Evolutionary conservation across 2,888 invertebrate genomes (phyloP), one percentile per base, ranked within the genome.

Genomic region (Odontomyia ornata): DNA sequence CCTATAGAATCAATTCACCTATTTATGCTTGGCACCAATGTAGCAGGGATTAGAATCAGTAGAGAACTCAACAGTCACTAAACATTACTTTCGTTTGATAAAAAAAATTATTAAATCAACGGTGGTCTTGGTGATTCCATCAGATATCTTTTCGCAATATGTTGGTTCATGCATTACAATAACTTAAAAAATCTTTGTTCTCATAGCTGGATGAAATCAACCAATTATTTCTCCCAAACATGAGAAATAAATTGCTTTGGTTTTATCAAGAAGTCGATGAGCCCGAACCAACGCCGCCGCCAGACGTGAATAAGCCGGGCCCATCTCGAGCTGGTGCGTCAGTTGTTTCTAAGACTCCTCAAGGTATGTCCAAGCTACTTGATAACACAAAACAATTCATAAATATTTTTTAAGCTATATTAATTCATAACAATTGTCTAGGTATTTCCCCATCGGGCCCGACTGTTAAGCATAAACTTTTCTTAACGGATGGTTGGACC

Each of bases 211-310:
- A 95, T 85, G 95, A 95, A 85, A 95, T 96, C 83, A 95, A 95
- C 86, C 93, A 94, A 84, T 88, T 96, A 0, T 95, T 95, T 84
- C 88, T 95, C 30, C 95, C 95, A 0, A 93, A 95, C 83, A 93
- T 94, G 92, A 91, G 93, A 82, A 93, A 93, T 81, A 95, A 95
- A 82, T 89, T 96, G 36, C 89, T 96, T 81, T 95, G 95, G 95
- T 96, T 94, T 85, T 95, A 95, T 84, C 96, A 96, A 87, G 95
- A 95, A 79, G 91, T 93, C 69, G 93, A 93, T 81, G 94, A 94
- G 81, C 88, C 89, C 0, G 91, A 92, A 65, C 84, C 84, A 13
- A 82, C 83, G 13, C 84, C 84, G 13, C 81, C 83, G 0, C 82
- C 83, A 46, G 86, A 86, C 81, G 83, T 75, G 84, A 90, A 82